Evolutionary conservation across 2,113 vertebrate genomes (phyloP).

Genomic region (Pachycephala philippinensis): DNA sequence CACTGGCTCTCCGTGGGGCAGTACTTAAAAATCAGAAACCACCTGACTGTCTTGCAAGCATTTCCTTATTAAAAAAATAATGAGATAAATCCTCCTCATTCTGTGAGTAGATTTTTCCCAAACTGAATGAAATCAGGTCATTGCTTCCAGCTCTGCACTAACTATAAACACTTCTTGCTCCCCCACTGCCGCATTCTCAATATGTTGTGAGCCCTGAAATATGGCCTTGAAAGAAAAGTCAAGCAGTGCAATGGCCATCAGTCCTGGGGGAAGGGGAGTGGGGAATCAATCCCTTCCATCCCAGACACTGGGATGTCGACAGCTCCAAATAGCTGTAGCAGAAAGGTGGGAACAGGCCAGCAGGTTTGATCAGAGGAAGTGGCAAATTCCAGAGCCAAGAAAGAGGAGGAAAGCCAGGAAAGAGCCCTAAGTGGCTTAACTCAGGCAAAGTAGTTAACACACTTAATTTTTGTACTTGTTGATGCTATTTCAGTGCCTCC

Average conservation of each 20-base stretch:
- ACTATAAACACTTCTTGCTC: background rate
- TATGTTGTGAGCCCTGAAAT: background rate
- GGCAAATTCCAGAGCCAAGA: background rate
- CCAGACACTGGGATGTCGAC: background rate
- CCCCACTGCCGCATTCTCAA: background rate
- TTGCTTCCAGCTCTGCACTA: background rate
- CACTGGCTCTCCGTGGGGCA: background rate
- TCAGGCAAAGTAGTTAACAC: background rate
- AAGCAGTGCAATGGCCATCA: background rate
- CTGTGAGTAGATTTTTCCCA: background rate
- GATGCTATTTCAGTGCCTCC: conserved; percentile 35
- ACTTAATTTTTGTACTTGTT: conserved; percentile 37
- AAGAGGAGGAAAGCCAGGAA: background rate
- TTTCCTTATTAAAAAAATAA: background rate
- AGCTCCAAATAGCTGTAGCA: accelerated
- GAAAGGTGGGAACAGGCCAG: background rate
- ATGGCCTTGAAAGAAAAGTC: background rate
- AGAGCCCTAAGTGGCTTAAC: background rate
- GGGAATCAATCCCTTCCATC: background rate
- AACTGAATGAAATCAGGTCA: background rate
- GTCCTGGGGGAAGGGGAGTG: background rate
- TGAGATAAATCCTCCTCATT: background rate
- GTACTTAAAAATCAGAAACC: background rate
- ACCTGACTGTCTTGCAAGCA: background rate
- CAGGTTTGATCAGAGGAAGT: background rate